phyloP scores from a whole-genome alignment of 2,113 vertebrate genomes.

The Tamias sibiricus region DNA sequence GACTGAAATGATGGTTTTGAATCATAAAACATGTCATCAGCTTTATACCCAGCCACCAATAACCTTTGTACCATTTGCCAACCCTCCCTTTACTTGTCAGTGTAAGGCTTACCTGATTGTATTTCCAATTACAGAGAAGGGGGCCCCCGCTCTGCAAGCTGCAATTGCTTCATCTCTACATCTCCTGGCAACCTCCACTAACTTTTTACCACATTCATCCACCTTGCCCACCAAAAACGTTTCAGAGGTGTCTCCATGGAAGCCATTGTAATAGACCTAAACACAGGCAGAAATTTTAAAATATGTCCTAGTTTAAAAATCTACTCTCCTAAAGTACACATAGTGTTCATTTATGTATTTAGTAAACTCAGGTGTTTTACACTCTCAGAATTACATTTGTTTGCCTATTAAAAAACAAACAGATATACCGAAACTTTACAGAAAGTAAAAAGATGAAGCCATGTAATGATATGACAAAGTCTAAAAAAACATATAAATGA shows the following conservation, averaged over 20 bases:
- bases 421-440: conserved; percentile 32
- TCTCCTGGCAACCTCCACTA: conserved; percentile 92
- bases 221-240: conserved; percentile 96
- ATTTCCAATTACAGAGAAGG: conserved; percentile 97
- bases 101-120: conserved; percentile 94
- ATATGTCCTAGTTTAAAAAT: conserved; percentile 72
- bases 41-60: conserved; percentile 91
- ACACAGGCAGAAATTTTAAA: conserved; percentile 83
- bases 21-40: conserved; percentile 96
- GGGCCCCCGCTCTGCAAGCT: conserved; percentile 92
- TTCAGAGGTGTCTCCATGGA: conserved; percentile 99
- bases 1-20: conserved; percentile 93
- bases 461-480: neutral
- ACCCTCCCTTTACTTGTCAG: conserved; percentile 90
- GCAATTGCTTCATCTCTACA: conserved; percentile 97
- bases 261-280: conserved; percentile 97
- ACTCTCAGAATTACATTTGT: neutral
- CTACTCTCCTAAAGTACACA: conserved; percentile 49
- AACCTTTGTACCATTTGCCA: conserved; percentile 93
- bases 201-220: conserved; percentile 92
- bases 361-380: conserved; percentile 39
- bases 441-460: conserved; percentile 22
- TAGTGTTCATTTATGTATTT: conserved; percentile 41
- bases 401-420: neutral
- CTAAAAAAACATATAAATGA: conserved; percentile 44